phyloP scores from a whole-genome alignment of 2,888 invertebrate species.

The Gymnosoma rotundatum region DNA sequence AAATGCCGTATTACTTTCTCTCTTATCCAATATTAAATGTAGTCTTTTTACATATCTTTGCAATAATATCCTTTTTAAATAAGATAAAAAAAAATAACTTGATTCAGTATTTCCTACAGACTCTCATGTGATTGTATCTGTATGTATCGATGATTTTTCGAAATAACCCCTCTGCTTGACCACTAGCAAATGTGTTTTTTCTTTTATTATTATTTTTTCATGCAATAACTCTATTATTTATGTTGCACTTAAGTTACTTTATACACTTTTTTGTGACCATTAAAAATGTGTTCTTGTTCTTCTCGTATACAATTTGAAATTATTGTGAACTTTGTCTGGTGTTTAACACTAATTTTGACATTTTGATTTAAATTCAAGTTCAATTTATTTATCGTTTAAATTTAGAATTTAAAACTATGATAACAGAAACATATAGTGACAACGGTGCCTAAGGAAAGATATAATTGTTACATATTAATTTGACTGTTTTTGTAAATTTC shows the following conservation, averaged over 20 bases:
- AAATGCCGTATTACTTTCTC: background rate
- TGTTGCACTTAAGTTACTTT: constrained; percentile 72
- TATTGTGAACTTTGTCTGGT: constrained; percentile 36
- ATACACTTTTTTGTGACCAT: constrained; percentile 11
- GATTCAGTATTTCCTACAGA: constrained; percentile 28
- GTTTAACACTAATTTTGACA: constrained; percentile 21
- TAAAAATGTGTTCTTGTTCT: background rate
- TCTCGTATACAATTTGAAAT: background rate
- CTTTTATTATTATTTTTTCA: constrained; percentile 35
- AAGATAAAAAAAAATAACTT: constrained; percentile 37
- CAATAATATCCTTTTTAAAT: constrained; percentile 38
- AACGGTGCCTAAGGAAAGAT: too few relatives aligned
- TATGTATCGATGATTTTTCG: background rate
- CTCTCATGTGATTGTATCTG: background rate
- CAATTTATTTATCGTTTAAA: background rate
- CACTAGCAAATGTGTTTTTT: constrained; percentile 25
- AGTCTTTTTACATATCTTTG: constrained; percentile 10
- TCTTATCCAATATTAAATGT: constrained; percentile 18
- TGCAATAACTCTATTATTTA: constrained; percentile 69
- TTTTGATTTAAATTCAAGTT: background rate
- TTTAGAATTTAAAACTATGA: background rate
- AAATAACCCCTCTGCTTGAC: constrained; percentile 23
- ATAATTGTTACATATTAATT: too few relatives aligned
- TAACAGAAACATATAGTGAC: too few relatives aligned
- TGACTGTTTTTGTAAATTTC: too few relatives aligned